Conservation (phyloP, 1,140 invertebrate genomes). For the Conus ventricosus region DNA sequence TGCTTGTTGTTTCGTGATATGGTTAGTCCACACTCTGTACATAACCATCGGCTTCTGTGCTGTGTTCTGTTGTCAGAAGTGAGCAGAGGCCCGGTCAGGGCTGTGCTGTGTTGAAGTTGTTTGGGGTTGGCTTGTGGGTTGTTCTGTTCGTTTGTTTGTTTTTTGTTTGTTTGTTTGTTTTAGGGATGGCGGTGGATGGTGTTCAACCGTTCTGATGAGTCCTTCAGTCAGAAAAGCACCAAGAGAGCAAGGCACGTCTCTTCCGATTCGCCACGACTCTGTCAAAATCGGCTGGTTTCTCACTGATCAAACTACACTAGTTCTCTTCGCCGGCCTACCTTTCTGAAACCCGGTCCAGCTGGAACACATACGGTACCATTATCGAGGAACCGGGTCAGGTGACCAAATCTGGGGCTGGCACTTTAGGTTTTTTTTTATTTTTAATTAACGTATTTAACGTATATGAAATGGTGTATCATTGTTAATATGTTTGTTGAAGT, state of each 20-base stretch:
- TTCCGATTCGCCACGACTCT: constrained; percentile 15
- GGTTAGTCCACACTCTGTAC: not conserved
- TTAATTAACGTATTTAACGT: no score
- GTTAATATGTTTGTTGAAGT: no score
- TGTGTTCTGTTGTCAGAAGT: not conserved
- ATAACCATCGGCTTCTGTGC: not conserved
- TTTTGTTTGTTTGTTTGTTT: not conserved
- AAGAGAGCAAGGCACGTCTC: not conserved
- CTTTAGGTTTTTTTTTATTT: no score
- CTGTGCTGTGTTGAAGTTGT: constrained; percentile 2
- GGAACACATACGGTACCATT: no score
- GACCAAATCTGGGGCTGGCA: no score
- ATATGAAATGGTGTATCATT: no score
- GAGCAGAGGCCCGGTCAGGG: not conserved
- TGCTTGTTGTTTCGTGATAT: constrained; percentile 7
- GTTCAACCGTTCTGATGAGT: no score
- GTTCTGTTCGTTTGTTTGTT: not conserved
- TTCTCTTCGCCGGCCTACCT: no score
- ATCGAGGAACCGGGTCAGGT: no score
- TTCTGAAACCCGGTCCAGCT: no score
- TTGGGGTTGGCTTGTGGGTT: not conserved
- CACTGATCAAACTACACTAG: no score
- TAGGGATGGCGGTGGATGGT: no score
- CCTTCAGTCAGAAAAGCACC: not conserved
- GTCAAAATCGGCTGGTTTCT: constrained; percentile 20